Percentiles rank a stretch among this genome's conserved stretches.
phyloP scores from a whole-genome alignment of 2,888 invertebrate genomes.

The Yponomeuta cagnagella region DNA sequence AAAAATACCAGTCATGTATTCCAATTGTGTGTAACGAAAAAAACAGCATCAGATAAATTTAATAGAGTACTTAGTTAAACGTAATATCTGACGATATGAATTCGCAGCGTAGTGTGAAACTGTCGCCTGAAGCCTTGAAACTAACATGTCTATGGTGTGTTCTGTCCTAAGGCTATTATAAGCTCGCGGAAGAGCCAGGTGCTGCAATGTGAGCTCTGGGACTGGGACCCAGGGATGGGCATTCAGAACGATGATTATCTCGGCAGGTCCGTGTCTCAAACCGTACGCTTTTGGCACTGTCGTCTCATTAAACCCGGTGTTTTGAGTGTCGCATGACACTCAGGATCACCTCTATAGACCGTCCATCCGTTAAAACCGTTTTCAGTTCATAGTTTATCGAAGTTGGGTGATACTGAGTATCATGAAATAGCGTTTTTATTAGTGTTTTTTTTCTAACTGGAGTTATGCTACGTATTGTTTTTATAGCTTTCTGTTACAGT shows the following conservation, averaged over 20 bases:
- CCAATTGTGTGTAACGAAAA: background rate
- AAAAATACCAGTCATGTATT: background rate
- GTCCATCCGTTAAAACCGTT: background rate
- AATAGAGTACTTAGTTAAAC: background rate
- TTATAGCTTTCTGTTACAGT: conserved; percentile 5
- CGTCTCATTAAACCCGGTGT: conserved; percentile 4
- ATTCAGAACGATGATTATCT: conserved; percentile 87
- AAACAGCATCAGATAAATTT: background rate
- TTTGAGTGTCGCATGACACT: conserved; percentile 11
- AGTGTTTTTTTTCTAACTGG: background rate
- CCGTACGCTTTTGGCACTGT: conserved; percentile 5
- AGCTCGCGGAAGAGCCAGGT: conserved; percentile 84
- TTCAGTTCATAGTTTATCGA: background rate
- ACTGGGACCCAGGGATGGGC: conserved; percentile 89
- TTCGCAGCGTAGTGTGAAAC: background rate
- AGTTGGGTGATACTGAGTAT: conserved; percentile 13
- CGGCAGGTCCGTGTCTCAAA: conserved; percentile 81
- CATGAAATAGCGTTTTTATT: background rate
- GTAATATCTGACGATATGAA: background rate
- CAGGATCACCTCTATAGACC: conserved; percentile 9
- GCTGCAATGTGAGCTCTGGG: conserved; percentile 85
- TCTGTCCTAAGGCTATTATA: conserved; percentile 82
- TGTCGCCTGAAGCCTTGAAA: background rate
- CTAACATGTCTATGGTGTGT: conserved; percentile 28
- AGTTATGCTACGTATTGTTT: conserved; percentile 1